Evolutionary conservation across 1,140 invertebrate genomes (phyloP), one percentile per base, ranked within the genome.

Genomic region (Eueides isabella): DNA sequence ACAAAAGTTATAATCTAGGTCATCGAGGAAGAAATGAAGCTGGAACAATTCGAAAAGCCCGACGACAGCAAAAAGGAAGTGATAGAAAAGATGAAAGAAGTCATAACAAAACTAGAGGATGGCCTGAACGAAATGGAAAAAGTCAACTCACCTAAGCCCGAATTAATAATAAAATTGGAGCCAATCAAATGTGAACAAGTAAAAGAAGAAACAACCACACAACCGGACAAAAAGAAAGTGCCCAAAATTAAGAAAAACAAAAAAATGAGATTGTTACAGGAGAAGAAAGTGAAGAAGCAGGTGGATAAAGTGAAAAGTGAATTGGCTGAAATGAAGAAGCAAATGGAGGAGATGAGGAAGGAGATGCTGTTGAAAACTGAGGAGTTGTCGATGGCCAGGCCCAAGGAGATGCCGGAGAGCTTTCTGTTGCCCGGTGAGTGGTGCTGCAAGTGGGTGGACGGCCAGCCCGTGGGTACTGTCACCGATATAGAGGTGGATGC

Each of bases 381-480:
- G 74, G 82, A 81, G 29, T 29, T 88, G 48, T 61, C 72, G 11
- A 75, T 71, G 28, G 64, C 66, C 9, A 72, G 77, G 28, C 75
- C 78, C 16, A 67, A 80, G 29, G 83, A 80, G 67, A 83, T 86
- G 82, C 81, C 85, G 6, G 87, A 85, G 63, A 84, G 75, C 55
- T 88, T 86, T 48, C 72, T 92, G 26, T 65, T 88, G 67, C 86
- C 94, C 30, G 93, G 92, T 1, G 94, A 95, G 78, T 95, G 94
- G 94, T 94, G 94, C 61, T 95, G 94, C 78, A 94, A 93, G 64
- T 96, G 95, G 95, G 85, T 95, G 11, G 94, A 95, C 72, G 95
- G 95, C 30, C 94, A 94, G 76, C 95, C 95, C 0, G 94, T 95
- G 62, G 95, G 95, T 1, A 89, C 79, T 1, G 85, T 92, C 33